Evolutionary conservation across 2,888 invertebrate species (phyloP), one percentile per base, ranked within the genome.

Genomic region (Lydus trimaculatus): DNA sequence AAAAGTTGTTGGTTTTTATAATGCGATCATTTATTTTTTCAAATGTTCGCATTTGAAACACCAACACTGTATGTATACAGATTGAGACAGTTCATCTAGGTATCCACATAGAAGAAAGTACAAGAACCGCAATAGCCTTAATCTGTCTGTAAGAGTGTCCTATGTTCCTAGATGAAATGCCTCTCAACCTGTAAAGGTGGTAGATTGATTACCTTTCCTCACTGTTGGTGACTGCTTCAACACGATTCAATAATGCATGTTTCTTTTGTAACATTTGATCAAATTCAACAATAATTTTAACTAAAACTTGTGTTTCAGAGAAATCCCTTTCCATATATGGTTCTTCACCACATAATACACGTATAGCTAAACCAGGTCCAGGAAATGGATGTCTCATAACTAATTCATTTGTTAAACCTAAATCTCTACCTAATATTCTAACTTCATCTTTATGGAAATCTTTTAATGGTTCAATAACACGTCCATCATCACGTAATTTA

Each of bases 361-460:
- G 90, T 82, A 99, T 98, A 56, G 99, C 98, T 72, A 99, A 88
- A 15, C 99, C 99, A 17, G 99, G 99, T 2, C 99, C 98, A 20
- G 99, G 99, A 87, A 99, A 99, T 58, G 99, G 99, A 86, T 99
- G 99, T 75, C 99, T 89, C 86, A 95, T 92, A 69, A 99, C 95
- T 76, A 99, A 87, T 76, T 93, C 91, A 52, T 90, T 84, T 11
- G 98, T 95, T 72, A 99, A 88, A 0, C 97, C 97, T 67, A 99
- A 88, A 86, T 96, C 96, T 80, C 91, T 87, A 63, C 99, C 99
- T 73, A 99, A 87, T 67, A 90, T 89, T 68, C 99, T 90, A 25
- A 93, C 96, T 89, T 99, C 99, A 83, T 99, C 99, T 88, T 99
- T 99, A 86, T 99, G 99, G 84, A 99, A 99, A 87, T 99, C 99